Evolutionary conservation across 1,140 invertebrate species (phyloP).

Genomic region (Micrasema minimum): DNA sequence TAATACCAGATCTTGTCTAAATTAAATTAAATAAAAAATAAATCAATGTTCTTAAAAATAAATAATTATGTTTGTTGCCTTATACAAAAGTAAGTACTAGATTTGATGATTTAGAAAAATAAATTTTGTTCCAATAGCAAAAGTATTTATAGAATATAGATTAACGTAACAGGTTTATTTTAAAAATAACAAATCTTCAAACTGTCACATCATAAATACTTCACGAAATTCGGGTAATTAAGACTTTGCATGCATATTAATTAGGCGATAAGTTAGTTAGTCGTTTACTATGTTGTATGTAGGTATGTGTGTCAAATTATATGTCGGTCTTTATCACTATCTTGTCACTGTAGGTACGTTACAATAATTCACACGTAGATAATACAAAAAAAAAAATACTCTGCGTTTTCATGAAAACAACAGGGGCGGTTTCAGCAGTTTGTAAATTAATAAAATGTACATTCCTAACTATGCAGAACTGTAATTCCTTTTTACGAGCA

Average conservation of each 20-base stretch:
- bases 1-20: no score
- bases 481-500: no score
- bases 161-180: neutral
- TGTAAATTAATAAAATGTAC: no score
- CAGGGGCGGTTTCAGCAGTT: neutral
- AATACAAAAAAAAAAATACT: slow-evolving; percentile 2
- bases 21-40: no score
- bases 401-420: neutral
- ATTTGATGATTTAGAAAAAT: no score
- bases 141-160: no score
- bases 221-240: no score
- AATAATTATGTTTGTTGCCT: no score
- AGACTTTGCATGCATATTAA: neutral
- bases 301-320: slow-evolving; percentile 17
- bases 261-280: neutral
- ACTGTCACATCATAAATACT: neutral
- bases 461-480: no score
- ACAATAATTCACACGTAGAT: slow-evolving; percentile 21
- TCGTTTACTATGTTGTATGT: neutral
- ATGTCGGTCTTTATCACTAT: slow-evolving; percentile 7
- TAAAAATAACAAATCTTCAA: slow-evolving; percentile 8
- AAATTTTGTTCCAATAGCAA: no score
- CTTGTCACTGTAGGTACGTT: slow-evolving; percentile 1
- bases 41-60: no score
- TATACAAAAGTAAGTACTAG: no score